These are phyloP conservation scores for Epizoanthus scotinus DNA, from an alignment of 92 coral and sea anemone species.

Conservation along the genomic window DNA sequence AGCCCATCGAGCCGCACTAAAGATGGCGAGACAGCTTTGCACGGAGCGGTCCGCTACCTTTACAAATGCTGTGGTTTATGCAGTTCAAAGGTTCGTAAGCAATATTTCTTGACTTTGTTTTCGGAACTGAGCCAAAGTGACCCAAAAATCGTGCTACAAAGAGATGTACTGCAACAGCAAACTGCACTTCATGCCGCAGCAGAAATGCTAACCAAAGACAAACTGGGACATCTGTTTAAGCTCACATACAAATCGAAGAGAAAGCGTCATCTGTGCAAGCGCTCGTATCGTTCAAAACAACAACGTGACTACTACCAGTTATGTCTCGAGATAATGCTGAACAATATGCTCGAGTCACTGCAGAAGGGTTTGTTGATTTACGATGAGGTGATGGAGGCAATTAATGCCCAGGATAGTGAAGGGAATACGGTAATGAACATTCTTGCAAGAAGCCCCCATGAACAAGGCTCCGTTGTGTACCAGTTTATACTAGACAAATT, in stretches of 20 bases:
- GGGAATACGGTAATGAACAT: slow-evolving; percentile 39
- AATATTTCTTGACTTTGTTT: slow-evolving; percentile 35
- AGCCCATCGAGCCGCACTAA: slow-evolving; percentile 42
- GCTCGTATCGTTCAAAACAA: slow-evolving; percentile 35
- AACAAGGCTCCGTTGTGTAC: slow-evolving; percentile 21
- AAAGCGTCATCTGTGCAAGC: slow-evolving; percentile 33
- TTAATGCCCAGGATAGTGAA: slow-evolving; percentile 24
- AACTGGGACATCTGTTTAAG: slow-evolving; percentile 22
- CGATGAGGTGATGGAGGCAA: slow-evolving; percentile 37
- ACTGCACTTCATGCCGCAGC: slow-evolving; percentile 39
- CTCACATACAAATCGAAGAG: slow-evolving; percentile 37
- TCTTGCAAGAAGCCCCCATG: slow-evolving; percentile 34
- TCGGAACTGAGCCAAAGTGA: slow-evolving; percentile 22
- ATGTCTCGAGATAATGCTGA: slow-evolving; percentile 36
- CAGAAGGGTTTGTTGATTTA: slow-evolving; percentile 25
- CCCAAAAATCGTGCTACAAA: slow-evolving; percentile 36
- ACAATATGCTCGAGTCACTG: slow-evolving; percentile 30
- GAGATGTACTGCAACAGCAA: slow-evolving; percentile 28
- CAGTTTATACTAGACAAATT: slow-evolving; percentile 31
- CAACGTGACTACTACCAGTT: slow-evolving; percentile 37
- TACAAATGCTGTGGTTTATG: slow-evolving; percentile 40
- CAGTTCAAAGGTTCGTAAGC: slow-evolving; percentile 40
- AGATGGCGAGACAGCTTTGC: slow-evolving; percentile 38
- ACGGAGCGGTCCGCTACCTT: slow-evolving; percentile 41
- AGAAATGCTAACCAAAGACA: slow-evolving; percentile 42